A percentile compares a stretch with the other conserved stretches of the same genome.
phyloP scores from a whole-genome alignment of 2,888 invertebrate genomes.

The Girardia tigrina region DNA sequence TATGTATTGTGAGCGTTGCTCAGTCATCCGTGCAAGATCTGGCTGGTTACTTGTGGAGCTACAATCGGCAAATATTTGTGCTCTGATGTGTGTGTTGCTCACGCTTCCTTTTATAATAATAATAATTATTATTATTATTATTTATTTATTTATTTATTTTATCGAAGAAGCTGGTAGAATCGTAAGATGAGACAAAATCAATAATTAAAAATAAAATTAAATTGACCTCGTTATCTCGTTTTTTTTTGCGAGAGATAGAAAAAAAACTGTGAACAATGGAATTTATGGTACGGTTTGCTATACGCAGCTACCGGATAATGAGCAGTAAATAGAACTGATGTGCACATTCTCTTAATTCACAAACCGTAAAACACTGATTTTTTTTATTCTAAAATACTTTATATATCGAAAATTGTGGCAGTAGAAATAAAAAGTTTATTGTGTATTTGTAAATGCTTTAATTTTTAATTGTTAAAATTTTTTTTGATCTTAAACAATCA shows the following conservation, averaged over 20 bases:
- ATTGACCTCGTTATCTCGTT: conserved; percentile 15
- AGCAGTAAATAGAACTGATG: neutral
- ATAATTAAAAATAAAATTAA: neutral
- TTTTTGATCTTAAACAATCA: no score
- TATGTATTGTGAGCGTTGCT: conserved; percentile 11
- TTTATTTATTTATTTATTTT: neutral
- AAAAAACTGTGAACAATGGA: neutral
- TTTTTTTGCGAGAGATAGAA: no score
- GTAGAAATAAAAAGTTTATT: no score
- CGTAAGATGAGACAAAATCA: conserved; percentile 7
- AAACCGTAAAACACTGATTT: no score
- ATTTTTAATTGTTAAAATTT: no score
- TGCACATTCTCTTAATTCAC: conserved; percentile 15
- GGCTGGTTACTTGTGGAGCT: conserved; percentile 20
- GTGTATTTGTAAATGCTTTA: no score
- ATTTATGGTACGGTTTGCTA: neutral
- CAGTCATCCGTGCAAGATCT: conserved; percentile 23
- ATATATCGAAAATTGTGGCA: no score
- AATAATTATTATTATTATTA: no score
- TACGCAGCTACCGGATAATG: conserved; percentile 18
- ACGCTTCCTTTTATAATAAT: conserved; percentile 17
- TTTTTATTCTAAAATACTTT: no score
- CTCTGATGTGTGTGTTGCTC: conserved; percentile 1
- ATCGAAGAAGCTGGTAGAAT: conserved; percentile 8
- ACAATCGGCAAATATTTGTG: conserved; percentile 23